A percentile compares a stretch with the other conserved stretches of the same genome.
phyloP scores from a whole-genome alignment of 2,797 vertebrate species.

The Morelia viridis region DNA sequence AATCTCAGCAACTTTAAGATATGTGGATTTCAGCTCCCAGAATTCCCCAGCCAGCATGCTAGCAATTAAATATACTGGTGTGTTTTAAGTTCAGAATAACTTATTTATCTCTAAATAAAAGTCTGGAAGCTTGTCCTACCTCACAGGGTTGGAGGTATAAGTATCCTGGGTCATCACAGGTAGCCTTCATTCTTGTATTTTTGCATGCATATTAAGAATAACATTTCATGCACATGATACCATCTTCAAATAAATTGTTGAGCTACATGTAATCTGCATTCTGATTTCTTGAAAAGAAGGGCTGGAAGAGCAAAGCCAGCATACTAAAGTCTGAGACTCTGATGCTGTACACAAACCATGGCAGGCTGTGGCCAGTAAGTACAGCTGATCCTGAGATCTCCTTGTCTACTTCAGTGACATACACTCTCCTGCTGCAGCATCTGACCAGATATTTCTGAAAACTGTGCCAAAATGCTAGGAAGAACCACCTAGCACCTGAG shows the following conservation, averaged over 20 bases:
- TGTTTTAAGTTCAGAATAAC: no score
- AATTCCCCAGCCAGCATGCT: no score
- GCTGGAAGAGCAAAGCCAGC: background rate
- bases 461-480: conserved; percentile 66
- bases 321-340: background rate
- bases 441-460: conserved; percentile 75
- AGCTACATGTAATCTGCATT: background rate
- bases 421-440: conserved; percentile 74
- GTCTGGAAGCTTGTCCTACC: no score
- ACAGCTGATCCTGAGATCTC: conserved; percentile 77
- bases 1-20: no score
- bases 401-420: conserved; percentile 76
- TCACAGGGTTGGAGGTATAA: no score
- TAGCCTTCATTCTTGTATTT: background rate
- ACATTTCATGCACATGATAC: background rate
- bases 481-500: conserved; percentile 61
- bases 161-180: no score
- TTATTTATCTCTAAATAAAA: no score
- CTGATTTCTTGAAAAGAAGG: background rate
- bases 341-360: conserved; percentile 53
- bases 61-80: no score
- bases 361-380: conserved; percentile 80
- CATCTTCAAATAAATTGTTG: no score
- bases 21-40: no score
- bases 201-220: background rate